phyloP scores from a whole-genome alignment of 2,888 invertebrate species.

The Orchesella flavescens region DNA sequence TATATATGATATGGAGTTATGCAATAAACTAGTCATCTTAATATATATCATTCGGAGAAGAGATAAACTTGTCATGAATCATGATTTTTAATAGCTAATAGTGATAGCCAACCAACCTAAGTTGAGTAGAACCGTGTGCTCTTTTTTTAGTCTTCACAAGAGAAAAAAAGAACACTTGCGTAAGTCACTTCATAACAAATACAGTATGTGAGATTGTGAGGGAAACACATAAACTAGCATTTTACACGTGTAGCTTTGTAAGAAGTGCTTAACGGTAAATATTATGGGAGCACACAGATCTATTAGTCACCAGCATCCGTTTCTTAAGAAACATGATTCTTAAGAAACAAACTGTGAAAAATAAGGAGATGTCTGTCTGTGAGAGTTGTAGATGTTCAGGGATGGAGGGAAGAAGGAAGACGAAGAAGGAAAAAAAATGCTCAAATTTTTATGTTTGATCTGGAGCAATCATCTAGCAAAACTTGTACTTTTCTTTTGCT shows the following conservation, averaged over 20 bases:
- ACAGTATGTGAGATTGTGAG: not conserved
- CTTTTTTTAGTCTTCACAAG: not conserved
- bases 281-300: not conserved
- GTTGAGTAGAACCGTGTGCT: not conserved
- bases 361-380: too few relatives aligned
- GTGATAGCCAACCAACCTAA: not conserved
- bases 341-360: not conserved
- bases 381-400: too few relatives aligned
- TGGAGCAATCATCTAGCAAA: constrained; percentile 41
- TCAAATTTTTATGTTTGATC: constrained; percentile 38
- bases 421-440: not conserved
- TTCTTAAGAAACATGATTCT: not conserved
- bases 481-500: constrained; percentile 31
- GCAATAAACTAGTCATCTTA: constrained; percentile 16
- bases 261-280: too few relatives aligned
- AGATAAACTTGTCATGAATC: constrained; percentile 56
- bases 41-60: constrained; percentile 41
- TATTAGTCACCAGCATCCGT: constrained; percentile 15
- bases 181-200: not conserved
- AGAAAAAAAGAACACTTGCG: not conserved
- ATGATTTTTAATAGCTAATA: constrained; percentile 28
- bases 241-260: not conserved
- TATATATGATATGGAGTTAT: constrained; percentile 44
- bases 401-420: too few relatives aligned
- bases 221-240: not conserved